Conservation (phyloP, 2,888 invertebrate species). For the Netelia fuscicornis region DNA sequence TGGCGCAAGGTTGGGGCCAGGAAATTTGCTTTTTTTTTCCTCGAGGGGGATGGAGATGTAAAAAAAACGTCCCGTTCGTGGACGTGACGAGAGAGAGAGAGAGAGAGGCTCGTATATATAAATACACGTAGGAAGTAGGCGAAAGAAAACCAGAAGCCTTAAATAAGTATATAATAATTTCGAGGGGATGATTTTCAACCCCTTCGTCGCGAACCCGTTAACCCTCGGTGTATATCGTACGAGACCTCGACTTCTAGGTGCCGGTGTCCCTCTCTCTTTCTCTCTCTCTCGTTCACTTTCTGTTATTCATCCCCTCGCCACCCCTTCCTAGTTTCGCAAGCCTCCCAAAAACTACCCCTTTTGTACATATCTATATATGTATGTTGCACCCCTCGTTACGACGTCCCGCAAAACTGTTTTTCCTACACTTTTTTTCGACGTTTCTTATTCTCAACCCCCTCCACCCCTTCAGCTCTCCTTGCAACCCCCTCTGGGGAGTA, state of each 20-base stretch:
- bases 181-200: conserved; percentile 73
- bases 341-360: conserved; percentile 48
- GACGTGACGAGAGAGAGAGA: conserved; percentile 70
- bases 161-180: conserved; percentile 85
- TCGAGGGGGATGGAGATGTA: conserved; percentile 28
- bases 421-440: conserved; percentile 39
- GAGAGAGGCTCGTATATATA: background rate
- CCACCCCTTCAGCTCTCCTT: background rate
- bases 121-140: background rate
- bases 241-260: conserved; percentile 51
- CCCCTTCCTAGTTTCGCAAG: conserved; percentile 61
- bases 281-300: conserved; percentile 43
- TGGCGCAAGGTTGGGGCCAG: conserved; percentile 8
- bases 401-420: conserved; percentile 58
- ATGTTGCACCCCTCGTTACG: conserved; percentile 41
- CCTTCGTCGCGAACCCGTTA: conserved; percentile 66
- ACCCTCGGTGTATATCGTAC: conserved; percentile 39
- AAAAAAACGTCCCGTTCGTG: conserved; percentile 78
- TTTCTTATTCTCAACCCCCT: conserved; percentile 43
- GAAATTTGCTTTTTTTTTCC: conserved; percentile 39
- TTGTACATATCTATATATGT: background rate
- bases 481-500: conserved; percentile 73
- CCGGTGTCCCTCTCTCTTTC: conserved; percentile 63
- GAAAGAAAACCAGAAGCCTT: conserved; percentile 72
- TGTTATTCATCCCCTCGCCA: conserved; percentile 71